phyloP scores from a whole-genome alignment of 37 sponge, comb jelly and placozoan genomes.

The Axinella damicornis region DNA sequence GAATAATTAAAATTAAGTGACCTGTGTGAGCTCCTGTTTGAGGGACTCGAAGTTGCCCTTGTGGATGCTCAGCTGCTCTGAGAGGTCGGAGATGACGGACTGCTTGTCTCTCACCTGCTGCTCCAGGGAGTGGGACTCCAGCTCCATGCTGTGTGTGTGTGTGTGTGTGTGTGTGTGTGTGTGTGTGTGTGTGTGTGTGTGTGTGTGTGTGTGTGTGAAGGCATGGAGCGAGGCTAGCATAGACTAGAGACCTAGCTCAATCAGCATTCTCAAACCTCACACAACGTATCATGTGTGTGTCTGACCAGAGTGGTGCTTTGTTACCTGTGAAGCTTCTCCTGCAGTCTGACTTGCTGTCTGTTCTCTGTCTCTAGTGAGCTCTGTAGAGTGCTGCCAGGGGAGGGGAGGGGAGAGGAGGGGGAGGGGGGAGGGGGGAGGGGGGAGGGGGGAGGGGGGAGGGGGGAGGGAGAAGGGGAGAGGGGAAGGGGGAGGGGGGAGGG shows the following conservation, averaged over 20 bases:
- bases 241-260: neutral
- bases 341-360: no score
- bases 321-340: no score
- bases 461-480: neutral
- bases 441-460: neutral
- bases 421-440: neutral
- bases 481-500: neutral
- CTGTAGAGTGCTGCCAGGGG: no score
- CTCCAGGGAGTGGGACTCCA: neutral
- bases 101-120: constrained; percentile 26
- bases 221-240: neutral
- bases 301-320: no score
- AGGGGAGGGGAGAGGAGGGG: neutral
- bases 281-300: no score
- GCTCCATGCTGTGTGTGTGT: neutral
- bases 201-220: constrained; percentile 2
- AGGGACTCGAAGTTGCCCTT: constrained; percentile 18
- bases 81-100: constrained; percentile 9
- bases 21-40: constrained; percentile 31
- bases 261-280: no score
- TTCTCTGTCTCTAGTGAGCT: no score
- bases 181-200: constrained; percentile 21
- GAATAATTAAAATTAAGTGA: no score
- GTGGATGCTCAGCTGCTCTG: neutral
- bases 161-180: constrained; percentile 13